A percentile compares a stretch with the other conserved stretches of the same genome.
Conservation (phyloP, 2,888 invertebrate species). For the Hydraecia micacea region DNA sequence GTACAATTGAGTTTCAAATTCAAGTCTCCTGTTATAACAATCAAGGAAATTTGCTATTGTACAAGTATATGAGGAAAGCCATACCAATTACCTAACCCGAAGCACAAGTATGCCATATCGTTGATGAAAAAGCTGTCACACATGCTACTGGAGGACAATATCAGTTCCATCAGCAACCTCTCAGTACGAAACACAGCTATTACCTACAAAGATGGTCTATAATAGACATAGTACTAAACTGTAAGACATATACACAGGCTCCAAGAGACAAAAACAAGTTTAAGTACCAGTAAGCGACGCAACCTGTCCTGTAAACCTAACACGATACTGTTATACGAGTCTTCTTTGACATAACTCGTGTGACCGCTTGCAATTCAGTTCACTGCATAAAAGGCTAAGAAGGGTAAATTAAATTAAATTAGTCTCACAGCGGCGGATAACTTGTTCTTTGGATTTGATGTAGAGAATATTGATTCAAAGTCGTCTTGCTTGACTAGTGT, state of each 20-base stretch:
- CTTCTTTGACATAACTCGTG: slow-evolving; percentile 59
- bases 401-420: slow-evolving; percentile 55
- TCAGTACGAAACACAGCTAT: not conserved
- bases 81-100: not conserved
- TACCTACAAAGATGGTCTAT: slow-evolving; percentile 22
- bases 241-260: slow-evolving; percentile 35
- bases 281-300: slow-evolving; percentile 37
- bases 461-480: slow-evolving; percentile 15
- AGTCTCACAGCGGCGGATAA: slow-evolving; percentile 3
- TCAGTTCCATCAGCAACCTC: not conserved
- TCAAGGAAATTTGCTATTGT: not conserved
- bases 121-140: not conserved
- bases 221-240: slow-evolving; percentile 45
- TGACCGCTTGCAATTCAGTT: slow-evolving; percentile 55
- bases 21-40: not conserved
- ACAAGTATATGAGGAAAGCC: not conserved
- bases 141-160: not conserved
- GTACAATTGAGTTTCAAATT: slow-evolving; percentile 10
- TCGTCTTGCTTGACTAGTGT: slow-evolving; percentile 14
- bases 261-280: slow-evolving; percentile 54
- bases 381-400: slow-evolving; percentile 50
- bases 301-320: slow-evolving; percentile 62
- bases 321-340: slow-evolving; percentile 58
- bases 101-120: not conserved
- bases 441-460: slow-evolving; percentile 31